A percentile compares a stretch with the other conserved stretches of the same genome.
Conservation (phyloP, 2,113 vertebrate species). For the Xenopus borealis region DNA sequence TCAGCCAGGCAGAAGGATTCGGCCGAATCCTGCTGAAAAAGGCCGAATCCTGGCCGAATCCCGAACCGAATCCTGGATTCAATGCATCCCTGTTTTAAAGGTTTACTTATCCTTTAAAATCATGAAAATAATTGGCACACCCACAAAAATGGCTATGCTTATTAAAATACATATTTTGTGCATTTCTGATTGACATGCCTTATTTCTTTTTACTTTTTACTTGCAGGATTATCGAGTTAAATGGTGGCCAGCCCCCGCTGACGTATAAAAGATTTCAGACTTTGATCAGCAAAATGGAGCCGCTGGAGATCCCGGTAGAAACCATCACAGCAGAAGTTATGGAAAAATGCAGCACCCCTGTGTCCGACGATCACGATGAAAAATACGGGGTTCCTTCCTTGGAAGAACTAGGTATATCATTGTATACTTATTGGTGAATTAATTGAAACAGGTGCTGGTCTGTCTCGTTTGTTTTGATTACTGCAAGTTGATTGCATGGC, state of each 20-base stretch:
- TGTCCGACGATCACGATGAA: constrained; percentile 92
- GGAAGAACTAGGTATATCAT: constrained; percentile 85
- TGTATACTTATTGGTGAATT: constrained; percentile 21
- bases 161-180: too few relatives aligned
- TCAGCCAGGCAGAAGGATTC: too few relatives aligned
- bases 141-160: too few relatives aligned
- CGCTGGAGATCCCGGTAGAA: constrained; percentile 83
- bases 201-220: not conserved
- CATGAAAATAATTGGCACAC: too few relatives aligned
- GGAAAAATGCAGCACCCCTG: constrained; percentile 81
- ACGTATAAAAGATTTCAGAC: constrained; percentile 97
- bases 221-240: constrained; percentile 92
- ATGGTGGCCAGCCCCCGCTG: constrained; percentile 92
- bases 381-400: constrained; percentile 92
- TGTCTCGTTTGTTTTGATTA: too few relatives aligned
- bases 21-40: too few relatives aligned
- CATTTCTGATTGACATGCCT: too few relatives aligned
- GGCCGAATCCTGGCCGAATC: too few relatives aligned
- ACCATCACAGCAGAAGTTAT: constrained; percentile 85
- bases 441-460: not conserved
- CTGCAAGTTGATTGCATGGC: too few relatives aligned
- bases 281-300: constrained; percentile 92
- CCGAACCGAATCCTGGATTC: too few relatives aligned
- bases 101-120: too few relatives aligned
- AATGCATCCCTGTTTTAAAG: too few relatives aligned